Percentiles rank a stretch among this genome's conserved stretches.
Evolutionary conservation across 1,140 invertebrate genomes (phyloP).

Genomic region (Cecropterus lyciades): DNA sequence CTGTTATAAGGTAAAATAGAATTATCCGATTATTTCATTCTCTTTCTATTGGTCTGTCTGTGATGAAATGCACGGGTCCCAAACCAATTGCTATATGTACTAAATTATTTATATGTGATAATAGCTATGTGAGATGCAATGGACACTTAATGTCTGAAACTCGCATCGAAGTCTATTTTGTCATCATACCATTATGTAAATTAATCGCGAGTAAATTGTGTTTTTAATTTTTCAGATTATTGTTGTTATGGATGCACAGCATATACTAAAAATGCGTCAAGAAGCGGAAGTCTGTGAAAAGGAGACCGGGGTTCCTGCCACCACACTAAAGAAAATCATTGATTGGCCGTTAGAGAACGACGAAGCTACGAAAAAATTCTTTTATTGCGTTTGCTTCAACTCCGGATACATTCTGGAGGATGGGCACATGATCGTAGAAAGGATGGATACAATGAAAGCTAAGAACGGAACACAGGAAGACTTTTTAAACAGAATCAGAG

Average conservation of each 20-base stretch:
- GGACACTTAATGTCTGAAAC: too few relatives aligned
- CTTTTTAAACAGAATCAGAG: constrained; percentile 36
- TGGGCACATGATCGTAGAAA: constrained; percentile 39
- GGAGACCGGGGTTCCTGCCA: constrained; percentile 42
- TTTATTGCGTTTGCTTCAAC: constrained; percentile 41
- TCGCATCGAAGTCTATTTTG: too few relatives aligned
- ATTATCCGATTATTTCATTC: too few relatives aligned
- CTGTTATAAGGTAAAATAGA: too few relatives aligned
- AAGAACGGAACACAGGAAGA: constrained; percentile 24
- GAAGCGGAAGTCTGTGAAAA: constrained; percentile 7
- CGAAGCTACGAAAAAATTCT: constrained; percentile 39
- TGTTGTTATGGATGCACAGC: not conserved
- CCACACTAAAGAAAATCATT: constrained; percentile 39
- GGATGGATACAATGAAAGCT: constrained; percentile 19
- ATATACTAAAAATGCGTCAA: not conserved
- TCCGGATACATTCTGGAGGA: constrained; percentile 35
- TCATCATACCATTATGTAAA: too few relatives aligned
- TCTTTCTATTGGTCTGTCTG: too few relatives aligned
- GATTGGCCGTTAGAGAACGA: constrained; percentile 32
- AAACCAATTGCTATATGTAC: too few relatives aligned
- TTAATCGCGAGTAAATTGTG: too few relatives aligned
- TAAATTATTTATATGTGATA: too few relatives aligned
- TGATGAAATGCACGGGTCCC: too few relatives aligned
- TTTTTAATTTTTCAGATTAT: constrained; percentile 19
- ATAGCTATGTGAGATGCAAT: too few relatives aligned